These are phyloP conservation scores for Leucozona laternaria DNA, from an alignment of 2,888 invertebrate genomes.

Conservation along the genomic window DNA sequence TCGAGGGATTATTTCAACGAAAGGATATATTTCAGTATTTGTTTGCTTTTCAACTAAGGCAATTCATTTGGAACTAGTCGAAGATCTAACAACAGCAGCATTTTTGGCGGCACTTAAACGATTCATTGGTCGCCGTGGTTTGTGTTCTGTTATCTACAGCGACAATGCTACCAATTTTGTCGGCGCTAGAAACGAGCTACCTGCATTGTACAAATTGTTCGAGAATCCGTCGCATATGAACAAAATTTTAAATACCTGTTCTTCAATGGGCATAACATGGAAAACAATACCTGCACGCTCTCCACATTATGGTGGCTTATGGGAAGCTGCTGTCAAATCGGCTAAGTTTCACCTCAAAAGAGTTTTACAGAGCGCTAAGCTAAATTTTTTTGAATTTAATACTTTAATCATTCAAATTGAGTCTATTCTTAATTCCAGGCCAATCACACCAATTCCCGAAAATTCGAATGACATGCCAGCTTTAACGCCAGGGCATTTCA, in stretches of 20 bases:
- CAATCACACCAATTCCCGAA: conserved; percentile 60
- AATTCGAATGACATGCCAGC: conserved; percentile 50
- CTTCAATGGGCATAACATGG: too few species aligned
- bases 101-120: conserved; percentile 61
- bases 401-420: conserved; percentile 35
- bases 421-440: conserved; percentile 50
- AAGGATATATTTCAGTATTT: conserved; percentile 18
- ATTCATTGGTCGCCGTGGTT: too few species aligned
- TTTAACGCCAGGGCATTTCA: conserved; percentile 66
- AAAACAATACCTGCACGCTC: conserved; percentile 68
- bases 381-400: conserved; percentile 53
- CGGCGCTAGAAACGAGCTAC: too few species aligned
- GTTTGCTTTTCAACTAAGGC: too few species aligned
- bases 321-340: conserved; percentile 46
- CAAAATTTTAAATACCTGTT: too few species aligned
- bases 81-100: conserved; percentile 52
- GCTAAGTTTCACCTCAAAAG: conserved; percentile 38
- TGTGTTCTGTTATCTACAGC: too few species aligned
- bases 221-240: too few species aligned
- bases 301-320: conserved; percentile 67
- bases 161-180: too few species aligned
- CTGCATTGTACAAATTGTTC: too few species aligned
- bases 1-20: conserved; percentile 39
- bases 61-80: neutral
- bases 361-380: conserved; percentile 27